These are phyloP conservation scores for Mellivora capensis DNA, from an alignment of 2,113 vertebrate species.

Conservation along the genomic window DNA sequence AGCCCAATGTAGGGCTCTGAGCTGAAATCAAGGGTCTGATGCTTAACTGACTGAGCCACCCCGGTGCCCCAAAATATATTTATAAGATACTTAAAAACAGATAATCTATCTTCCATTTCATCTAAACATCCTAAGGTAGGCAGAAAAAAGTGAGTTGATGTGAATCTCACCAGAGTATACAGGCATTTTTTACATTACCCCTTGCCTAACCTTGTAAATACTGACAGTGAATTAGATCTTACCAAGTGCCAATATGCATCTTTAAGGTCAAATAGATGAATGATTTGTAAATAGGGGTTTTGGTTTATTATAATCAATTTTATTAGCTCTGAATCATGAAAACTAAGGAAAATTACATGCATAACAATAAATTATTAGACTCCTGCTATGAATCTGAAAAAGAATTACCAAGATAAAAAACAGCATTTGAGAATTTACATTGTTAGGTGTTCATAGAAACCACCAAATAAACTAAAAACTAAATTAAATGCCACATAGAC, in stretches of 20 bases:
- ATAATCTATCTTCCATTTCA: background rate
- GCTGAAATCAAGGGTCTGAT: background rate
- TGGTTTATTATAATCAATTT: slow-evolving; percentile 27
- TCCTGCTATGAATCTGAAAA: background rate
- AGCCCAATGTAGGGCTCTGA: background rate
- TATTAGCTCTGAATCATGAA: background rate
- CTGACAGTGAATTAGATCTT: background rate
- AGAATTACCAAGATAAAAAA: background rate
- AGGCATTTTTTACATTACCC: background rate
- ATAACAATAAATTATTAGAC: background rate
- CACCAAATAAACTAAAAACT: background rate
- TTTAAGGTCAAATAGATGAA: background rate
- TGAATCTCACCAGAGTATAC: background rate
- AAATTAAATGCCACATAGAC: background rate
- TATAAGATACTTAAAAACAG: slow-evolving; percentile 7
- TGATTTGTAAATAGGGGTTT: background rate
- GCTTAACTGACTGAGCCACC: background rate
- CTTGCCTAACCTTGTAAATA: background rate
- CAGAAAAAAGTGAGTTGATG: background rate
- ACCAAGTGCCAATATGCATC: background rate
- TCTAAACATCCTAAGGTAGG: background rate
- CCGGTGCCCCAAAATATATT: background rate
- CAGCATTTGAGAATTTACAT: background rate
- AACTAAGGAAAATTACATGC: background rate
- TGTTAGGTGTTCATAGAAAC: background rate